A percentile compares a stretch with the other conserved stretches of the same genome.
Evolutionary conservation across 2,797 vertebrate species (phyloP).

Genomic region (Helicolenus hilgendorfi): DNA sequence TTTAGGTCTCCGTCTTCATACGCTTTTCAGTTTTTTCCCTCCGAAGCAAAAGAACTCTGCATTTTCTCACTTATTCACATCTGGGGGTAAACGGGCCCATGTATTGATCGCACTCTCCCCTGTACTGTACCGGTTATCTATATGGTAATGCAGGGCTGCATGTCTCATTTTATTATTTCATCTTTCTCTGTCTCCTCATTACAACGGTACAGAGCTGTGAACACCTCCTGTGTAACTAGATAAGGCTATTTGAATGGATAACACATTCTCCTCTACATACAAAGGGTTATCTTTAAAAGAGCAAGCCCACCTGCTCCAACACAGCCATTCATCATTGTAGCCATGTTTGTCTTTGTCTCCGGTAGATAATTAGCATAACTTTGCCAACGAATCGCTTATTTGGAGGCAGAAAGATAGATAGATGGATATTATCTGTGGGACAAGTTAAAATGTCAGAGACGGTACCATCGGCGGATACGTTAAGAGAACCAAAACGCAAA

Average conservation of each 20-base stretch:
- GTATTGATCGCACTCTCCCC: slow-evolving; percentile 84
- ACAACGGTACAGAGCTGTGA: slow-evolving; percentile 70
- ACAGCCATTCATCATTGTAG: slow-evolving; percentile 81
- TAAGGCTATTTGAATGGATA: slow-evolving; percentile 90
- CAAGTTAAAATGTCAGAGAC: slow-evolving; percentile 51
- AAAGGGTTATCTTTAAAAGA: slow-evolving; percentile 88
- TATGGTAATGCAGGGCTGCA: slow-evolving; percentile 87
- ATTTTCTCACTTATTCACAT: slow-evolving; percentile 43
- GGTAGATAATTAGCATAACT: slow-evolving; percentile 73
- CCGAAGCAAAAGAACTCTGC: slow-evolving; percentile 36
- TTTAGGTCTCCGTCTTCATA: not conserved
- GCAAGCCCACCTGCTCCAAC: slow-evolving; percentile 84
- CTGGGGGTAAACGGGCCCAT: slow-evolving; percentile 50
- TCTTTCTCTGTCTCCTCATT: slow-evolving; percentile 85
- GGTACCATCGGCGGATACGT: not conserved
- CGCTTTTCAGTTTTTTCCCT: not conserved
- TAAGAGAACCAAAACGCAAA: slow-evolving; percentile 18
- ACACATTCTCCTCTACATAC: slow-evolving; percentile 85
- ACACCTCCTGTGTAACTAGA: slow-evolving; percentile 86
- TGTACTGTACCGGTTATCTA: slow-evolving; percentile 88
- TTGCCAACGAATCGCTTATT: slow-evolving; percentile 51
- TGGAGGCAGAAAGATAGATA: slow-evolving; percentile 39
- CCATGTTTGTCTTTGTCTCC: slow-evolving; percentile 57
- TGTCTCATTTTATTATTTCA: slow-evolving; percentile 87
- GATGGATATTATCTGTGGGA: slow-evolving; percentile 40